phyloP scores from a whole-genome alignment of 2,888 invertebrate species.

The Leptinotarsa peninsularis region DNA sequence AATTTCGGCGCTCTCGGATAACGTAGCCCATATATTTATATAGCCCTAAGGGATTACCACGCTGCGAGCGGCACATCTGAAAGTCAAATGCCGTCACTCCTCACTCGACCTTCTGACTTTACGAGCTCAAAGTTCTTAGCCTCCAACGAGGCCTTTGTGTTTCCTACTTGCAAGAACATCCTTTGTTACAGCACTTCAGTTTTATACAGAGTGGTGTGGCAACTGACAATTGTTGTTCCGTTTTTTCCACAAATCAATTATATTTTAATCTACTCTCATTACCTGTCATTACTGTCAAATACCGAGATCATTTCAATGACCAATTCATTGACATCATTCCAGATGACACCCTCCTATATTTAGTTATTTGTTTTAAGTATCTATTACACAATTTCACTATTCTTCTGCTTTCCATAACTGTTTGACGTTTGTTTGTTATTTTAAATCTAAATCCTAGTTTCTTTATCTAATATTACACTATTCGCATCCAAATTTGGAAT shows the following conservation, averaged over 20 bases:
- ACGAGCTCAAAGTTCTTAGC: slow-evolving; percentile 52
- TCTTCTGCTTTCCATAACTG: too few relatives aligned
- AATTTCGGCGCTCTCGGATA: slow-evolving; percentile 27
- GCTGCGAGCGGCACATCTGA: slow-evolving; percentile 63
- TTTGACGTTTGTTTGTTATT: too few relatives aligned
- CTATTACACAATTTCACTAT: too few relatives aligned
- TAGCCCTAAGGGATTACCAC: slow-evolving; percentile 56
- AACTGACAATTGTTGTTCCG: neutral
- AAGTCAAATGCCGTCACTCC: slow-evolving; percentile 67
- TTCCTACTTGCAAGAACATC: slow-evolving; percentile 21
- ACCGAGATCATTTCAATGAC: neutral
- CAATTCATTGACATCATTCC: neutral
- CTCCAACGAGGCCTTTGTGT: slow-evolving; percentile 48
- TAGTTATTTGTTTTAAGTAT: too few relatives aligned
- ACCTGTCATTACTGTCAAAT: neutral
- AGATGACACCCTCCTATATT: neutral
- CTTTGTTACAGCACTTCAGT: slow-evolving; percentile 23
- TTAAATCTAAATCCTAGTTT: too few relatives aligned
- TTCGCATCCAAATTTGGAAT: too few relatives aligned
- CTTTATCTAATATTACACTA: too few relatives aligned
- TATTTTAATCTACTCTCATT: too few relatives aligned
- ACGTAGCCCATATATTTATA: slow-evolving; percentile 38
- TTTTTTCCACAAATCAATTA: neutral
- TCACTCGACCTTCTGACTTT: slow-evolving; percentile 62
- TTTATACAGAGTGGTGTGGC: neutral